These are phyloP conservation scores for Lordiphosa fenestrarum DNA, from an alignment of 2,888 invertebrate species.

Conservation along the genomic window DNA sequence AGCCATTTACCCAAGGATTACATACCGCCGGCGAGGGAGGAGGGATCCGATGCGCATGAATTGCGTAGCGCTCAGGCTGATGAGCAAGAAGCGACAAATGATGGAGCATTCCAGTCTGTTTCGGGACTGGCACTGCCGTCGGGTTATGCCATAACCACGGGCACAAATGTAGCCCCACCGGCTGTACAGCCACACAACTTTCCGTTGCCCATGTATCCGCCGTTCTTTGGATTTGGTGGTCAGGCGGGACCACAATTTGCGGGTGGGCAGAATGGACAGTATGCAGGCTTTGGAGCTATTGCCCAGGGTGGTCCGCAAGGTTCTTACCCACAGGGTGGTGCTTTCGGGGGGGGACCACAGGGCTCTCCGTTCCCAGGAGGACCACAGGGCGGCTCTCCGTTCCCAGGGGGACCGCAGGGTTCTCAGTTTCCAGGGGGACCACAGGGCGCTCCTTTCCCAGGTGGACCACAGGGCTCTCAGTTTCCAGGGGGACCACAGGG, in stretches of 20 bases:
- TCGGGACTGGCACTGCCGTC: constrained; percentile 47
- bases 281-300: neutral
- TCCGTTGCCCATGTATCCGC: constrained; percentile 61
- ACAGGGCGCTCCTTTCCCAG: constrained; percentile 14
- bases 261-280: constrained; percentile 9
- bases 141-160: constrained; percentile 52
- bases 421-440: constrained; percentile 4
- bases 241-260: constrained; percentile 13
- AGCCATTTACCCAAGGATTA: constrained; percentile 36
- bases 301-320: constrained; percentile 9
- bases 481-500: constrained; percentile 11
- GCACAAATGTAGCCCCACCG: constrained; percentile 32
- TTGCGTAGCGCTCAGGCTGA: neutral
- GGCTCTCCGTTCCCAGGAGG: neutral
- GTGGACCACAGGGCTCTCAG: constrained; percentile 8
- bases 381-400: constrained; percentile 7
- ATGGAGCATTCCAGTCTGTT: constrained; percentile 41
- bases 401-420: constrained; percentile 13
- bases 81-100: constrained; percentile 13
- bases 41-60: constrained; percentile 22
- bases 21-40: constrained; percentile 15
- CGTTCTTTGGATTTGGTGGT: constrained; percentile 53
- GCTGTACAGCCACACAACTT: constrained; percentile 52
- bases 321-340: neutral
- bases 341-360: constrained; percentile 19